These are phyloP conservation scores for Macropis europaea DNA, from an alignment of 2,888 invertebrate species.

Conservation along the genomic window DNA sequence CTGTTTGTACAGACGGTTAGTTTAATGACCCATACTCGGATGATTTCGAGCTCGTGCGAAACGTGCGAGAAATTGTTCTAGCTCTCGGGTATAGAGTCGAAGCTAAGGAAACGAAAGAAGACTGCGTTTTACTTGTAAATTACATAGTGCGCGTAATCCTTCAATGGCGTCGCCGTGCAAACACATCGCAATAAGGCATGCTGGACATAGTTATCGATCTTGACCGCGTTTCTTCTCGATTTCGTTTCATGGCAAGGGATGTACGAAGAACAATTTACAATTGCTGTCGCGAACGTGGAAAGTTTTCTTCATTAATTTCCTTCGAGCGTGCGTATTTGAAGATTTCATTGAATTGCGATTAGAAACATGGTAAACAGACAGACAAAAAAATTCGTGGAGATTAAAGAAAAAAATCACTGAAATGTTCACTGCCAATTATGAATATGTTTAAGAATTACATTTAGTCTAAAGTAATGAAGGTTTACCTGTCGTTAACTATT, in stretches of 20 bases:
- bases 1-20: slow-evolving; percentile 63
- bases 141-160: slow-evolving; percentile 37
- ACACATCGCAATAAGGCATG: slow-evolving; percentile 10
- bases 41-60: slow-evolving; percentile 14
- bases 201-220: slow-evolving; percentile 8
- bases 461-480: slow-evolving; percentile 31
- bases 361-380: not conserved
- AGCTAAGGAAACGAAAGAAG: slow-evolving; percentile 47
- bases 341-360: not conserved
- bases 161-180: slow-evolving; percentile 20
- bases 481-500: slow-evolving; percentile 49
- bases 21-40: slow-evolving; percentile 28
- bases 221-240: slow-evolving; percentile 9
- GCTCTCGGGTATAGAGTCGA: slow-evolving; percentile 51
- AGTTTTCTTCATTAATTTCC: not conserved
- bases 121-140: slow-evolving; percentile 47
- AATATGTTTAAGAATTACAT: slow-evolving; percentile 35
- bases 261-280: not conserved
- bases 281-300: not conserved
- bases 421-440: slow-evolving; percentile 59
- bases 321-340: slow-evolving; percentile 4
- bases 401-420: slow-evolving; percentile 1
- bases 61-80: slow-evolving; percentile 19
- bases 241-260: not conserved
- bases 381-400: not conserved